Evolutionary conservation across 2,797 vertebrate species (phyloP).

Genomic region (Thaleichthys pacificus): DNA sequence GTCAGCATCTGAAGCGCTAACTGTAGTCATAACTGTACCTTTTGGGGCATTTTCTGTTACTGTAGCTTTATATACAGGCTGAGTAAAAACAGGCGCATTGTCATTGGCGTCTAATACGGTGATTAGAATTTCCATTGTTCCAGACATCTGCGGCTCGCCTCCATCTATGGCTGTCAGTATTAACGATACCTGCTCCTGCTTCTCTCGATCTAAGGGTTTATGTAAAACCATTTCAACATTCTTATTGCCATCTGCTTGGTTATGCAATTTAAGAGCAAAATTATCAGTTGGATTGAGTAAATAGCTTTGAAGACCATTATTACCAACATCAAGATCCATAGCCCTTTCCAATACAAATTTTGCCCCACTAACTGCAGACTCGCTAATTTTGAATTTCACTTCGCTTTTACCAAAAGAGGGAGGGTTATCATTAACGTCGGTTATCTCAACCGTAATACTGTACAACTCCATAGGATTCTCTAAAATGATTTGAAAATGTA

Average conservation of each 20-base stretch:
- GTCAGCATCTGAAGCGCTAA: slow-evolving; percentile 68
- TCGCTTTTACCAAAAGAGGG: slow-evolving; percentile 57
- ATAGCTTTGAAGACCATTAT: slow-evolving; percentile 66
- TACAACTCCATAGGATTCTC: slow-evolving; percentile 73
- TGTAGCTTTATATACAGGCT: slow-evolving; percentile 56
- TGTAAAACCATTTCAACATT: slow-evolving; percentile 70
- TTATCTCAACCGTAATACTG: slow-evolving; percentile 62
- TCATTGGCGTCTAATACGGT: slow-evolving; percentile 67
- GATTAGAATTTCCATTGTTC: slow-evolving; percentile 61
- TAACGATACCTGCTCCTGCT: slow-evolving; percentile 47
- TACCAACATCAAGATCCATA: slow-evolving; percentile 61
- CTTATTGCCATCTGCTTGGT: slow-evolving; percentile 50
- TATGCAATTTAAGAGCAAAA: slow-evolving; percentile 62
- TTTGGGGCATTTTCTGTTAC: slow-evolving; percentile 55
- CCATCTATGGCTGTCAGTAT: slow-evolving; percentile 64
- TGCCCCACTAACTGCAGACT: slow-evolving; percentile 58
- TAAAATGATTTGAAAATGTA: slow-evolving; percentile 68
- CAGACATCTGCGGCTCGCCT: slow-evolving; percentile 61
- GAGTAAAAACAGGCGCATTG: slow-evolving; percentile 68
- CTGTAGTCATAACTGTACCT: slow-evolving; percentile 50
- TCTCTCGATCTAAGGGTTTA: slow-evolving; percentile 64
- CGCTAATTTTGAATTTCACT: slow-evolving; percentile 65
- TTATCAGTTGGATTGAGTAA: slow-evolving; percentile 58
- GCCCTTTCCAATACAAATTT: slow-evolving; percentile 66
- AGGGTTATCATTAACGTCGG: slow-evolving; percentile 71